These are phyloP conservation scores for Camelus dromedarius DNA, from an alignment of 2,113 vertebrate species.

Conservation along the genomic window DNA sequence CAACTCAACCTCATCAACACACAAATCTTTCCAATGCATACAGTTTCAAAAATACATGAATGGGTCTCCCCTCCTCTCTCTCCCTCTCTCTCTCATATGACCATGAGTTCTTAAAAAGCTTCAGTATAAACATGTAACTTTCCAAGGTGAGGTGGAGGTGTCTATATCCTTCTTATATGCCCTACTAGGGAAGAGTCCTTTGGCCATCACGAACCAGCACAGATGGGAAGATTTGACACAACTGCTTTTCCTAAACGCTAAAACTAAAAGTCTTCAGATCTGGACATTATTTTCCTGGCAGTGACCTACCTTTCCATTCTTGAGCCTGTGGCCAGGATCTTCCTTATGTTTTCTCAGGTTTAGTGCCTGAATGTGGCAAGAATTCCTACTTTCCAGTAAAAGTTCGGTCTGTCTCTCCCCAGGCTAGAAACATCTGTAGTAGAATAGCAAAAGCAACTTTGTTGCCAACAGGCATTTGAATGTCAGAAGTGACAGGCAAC, in stretches of 20 bases:
- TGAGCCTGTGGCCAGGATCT: constrained; percentile 58
- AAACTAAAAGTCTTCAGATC: constrained; percentile 62
- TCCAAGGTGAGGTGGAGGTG: background rate
- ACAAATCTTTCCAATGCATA: constrained; percentile 12
- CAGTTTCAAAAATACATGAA: constrained; percentile 49
- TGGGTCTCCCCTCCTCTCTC: background rate
- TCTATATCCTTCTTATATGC: background rate
- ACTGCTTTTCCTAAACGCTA: constrained; percentile 64
- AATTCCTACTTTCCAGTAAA: constrained; percentile 76
- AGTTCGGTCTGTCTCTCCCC: constrained; percentile 75
- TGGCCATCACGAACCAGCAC: background rate
- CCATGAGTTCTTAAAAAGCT: background rate
- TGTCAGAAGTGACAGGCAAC: constrained; percentile 82
- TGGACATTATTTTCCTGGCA: constrained; percentile 74
- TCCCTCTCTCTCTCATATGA: background rate
- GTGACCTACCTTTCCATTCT: constrained; percentile 60
- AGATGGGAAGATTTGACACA: constrained; percentile 43
- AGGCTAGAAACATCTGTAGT: constrained; percentile 79
- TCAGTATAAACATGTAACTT: constrained; percentile 39
- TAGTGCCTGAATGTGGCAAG: constrained; percentile 70
- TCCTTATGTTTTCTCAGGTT: constrained; percentile 76
- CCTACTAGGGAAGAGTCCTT: constrained; percentile 9
- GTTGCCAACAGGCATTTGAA: constrained; percentile 76
- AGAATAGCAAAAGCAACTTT: constrained; percentile 60
- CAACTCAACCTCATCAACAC: background rate